Percentiles rank a stretch among this genome's conserved stretches.
phyloP scores from a whole-genome alignment of 1,140 invertebrate species.

The Drosophila bifasciata region DNA sequence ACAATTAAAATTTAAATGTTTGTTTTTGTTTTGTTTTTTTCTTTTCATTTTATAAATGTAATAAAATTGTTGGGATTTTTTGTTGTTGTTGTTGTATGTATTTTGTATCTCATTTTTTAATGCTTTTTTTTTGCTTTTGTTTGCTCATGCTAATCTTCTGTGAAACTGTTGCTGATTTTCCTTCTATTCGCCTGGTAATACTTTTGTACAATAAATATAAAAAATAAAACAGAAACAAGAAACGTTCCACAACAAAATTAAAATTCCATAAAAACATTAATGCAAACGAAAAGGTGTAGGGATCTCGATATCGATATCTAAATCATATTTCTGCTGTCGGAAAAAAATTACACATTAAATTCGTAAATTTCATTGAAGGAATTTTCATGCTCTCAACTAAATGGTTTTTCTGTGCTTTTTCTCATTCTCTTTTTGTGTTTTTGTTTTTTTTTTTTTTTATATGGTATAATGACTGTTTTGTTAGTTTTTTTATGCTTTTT shows the following conservation, averaged over 20 bases:
- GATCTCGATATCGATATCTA: too few species aligned
- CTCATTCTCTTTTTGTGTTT: not conserved
- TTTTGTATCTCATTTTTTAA: slow-evolving; percentile 43
- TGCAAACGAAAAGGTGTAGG: slow-evolving; percentile 15
- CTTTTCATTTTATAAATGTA: slow-evolving; percentile 81
- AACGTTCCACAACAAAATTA: slow-evolving; percentile 59
- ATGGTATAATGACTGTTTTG: slow-evolving; percentile 79
- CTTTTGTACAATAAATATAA: slow-evolving; percentile 64
- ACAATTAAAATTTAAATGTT: slow-evolving; percentile 82
- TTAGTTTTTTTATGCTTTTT: slow-evolving; percentile 61
- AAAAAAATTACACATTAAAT: slow-evolving; percentile 72
- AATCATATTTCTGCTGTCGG: slow-evolving; percentile 25
- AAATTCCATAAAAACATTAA: slow-evolving; percentile 7
- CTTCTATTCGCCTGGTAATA: slow-evolving; percentile 48
- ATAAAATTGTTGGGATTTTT: slow-evolving; percentile 80
- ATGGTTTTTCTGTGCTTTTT: slow-evolving; percentile 27
- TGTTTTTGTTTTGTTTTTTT: slow-evolving; percentile 13
- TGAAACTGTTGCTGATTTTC: slow-evolving; percentile 31
- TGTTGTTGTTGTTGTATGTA: slow-evolving; percentile 32
- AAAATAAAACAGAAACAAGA: slow-evolving; percentile 34
- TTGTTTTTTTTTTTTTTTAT: slow-evolving; percentile 32
- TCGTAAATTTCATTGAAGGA: slow-evolving; percentile 82
- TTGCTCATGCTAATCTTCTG: slow-evolving; percentile 51
- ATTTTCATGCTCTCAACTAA: slow-evolving; percentile 73
- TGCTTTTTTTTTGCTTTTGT: slow-evolving; percentile 56